Conservation (phyloP, 1,140 invertebrate genomes). For the Drosophila nikananu region DNA sequence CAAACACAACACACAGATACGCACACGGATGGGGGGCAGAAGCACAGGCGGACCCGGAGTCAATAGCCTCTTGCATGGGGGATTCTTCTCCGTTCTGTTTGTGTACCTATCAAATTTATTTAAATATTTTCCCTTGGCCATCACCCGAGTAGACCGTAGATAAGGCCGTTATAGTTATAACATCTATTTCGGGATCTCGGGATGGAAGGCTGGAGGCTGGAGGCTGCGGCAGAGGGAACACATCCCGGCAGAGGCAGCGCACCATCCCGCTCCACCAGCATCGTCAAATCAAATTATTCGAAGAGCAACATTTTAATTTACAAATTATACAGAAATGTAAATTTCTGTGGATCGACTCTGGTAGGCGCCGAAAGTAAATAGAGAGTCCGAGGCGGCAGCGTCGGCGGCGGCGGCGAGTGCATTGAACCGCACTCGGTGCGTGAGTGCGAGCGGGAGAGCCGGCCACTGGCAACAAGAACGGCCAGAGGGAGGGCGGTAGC, state of each 20-base stretch:
- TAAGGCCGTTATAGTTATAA: constrained; percentile 54
- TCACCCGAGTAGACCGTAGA: constrained; percentile 16
- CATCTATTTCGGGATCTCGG: constrained; percentile 39
- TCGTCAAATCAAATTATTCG: constrained; percentile 37
- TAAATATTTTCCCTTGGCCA: constrained; percentile 61
- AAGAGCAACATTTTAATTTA: constrained; percentile 47
- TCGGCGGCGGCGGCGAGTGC: constrained; percentile 52
- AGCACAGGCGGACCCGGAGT: constrained; percentile 36
- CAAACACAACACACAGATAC: constrained; percentile 18
- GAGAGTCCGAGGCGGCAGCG: constrained; percentile 43
- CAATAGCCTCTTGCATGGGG: constrained; percentile 69
- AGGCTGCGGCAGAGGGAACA: background rate
- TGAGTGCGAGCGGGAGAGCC: constrained; percentile 56
- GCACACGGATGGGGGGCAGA: constrained; percentile 1
- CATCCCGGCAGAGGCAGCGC: constrained; percentile 1
- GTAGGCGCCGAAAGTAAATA: constrained; percentile 73
- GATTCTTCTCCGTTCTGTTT: constrained; percentile 37
- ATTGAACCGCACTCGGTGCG: constrained; percentile 72
- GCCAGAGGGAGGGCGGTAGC: background rate
- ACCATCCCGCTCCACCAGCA: background rate
- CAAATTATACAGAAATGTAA: constrained; percentile 63
- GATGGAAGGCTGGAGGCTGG: background rate
- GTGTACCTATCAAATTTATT: constrained; percentile 76
- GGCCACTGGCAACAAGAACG: constrained; percentile 22
- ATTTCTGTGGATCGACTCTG: constrained; percentile 51